These are phyloP conservation scores for Tympanuchus pallidicinctus DNA, from an alignment of 2,113 vertebrate genomes.

Conservation along the genomic window DNA sequence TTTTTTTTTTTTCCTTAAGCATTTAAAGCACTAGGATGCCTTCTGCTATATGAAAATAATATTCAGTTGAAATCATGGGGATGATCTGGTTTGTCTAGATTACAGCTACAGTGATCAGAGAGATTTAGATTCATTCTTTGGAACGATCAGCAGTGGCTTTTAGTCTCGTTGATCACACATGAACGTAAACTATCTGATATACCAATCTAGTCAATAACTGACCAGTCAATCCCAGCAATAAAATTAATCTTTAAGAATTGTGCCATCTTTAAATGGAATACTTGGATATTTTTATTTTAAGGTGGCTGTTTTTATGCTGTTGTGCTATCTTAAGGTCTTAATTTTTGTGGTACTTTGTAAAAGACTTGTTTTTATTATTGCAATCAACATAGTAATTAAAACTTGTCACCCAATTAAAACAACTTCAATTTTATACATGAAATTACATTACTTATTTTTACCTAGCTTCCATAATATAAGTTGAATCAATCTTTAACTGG, in stretches of 20 bases:
- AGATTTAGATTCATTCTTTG: not conserved
- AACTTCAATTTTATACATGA: not conserved
- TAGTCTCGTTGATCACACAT: not conserved
- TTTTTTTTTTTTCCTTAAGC: not conserved
- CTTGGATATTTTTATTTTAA: not conserved
- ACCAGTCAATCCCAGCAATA: not conserved
- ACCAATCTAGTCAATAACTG: not conserved
- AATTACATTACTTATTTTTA: not conserved
- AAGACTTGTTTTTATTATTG: not conserved
- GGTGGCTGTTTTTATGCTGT: not conserved
- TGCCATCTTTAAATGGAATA: not conserved
- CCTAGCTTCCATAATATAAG: not conserved
- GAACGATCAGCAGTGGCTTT: not conserved
- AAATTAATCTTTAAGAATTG: not conserved
- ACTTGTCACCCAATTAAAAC: not conserved
- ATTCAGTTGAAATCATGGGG: not conserved
- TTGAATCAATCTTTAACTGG: not conserved
- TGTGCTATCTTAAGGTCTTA: not conserved
- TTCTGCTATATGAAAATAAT: not conserved
- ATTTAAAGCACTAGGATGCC: slow-evolving; percentile 22
- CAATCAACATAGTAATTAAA: not conserved
- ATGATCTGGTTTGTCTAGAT: slow-evolving; percentile 46
- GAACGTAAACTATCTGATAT: not conserved
- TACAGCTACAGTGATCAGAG: slow-evolving; percentile 16
- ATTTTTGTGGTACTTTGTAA: not conserved